Conservation (phyloP, 2,113 vertebrate genomes). For the Cyphomyrus discorhynchus region DNA sequence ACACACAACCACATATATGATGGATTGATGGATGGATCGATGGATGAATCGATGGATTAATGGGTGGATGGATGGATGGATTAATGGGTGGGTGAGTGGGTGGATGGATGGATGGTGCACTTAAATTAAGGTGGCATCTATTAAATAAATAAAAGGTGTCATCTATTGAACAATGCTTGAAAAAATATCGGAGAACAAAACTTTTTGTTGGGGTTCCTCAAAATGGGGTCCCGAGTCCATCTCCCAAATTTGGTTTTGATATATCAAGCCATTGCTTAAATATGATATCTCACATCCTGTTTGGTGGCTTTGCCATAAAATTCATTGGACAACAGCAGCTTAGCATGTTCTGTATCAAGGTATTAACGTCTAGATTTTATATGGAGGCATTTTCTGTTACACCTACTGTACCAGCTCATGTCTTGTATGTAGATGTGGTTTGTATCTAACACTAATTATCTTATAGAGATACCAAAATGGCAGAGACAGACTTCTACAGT, state of each 20-base stretch:
- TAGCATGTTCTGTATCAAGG: neutral
- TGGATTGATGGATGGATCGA: neutral
- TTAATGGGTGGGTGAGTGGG: neutral
- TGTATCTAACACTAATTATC: no score
- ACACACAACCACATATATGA: neutral
- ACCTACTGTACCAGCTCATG: no score
- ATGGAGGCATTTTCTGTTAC: neutral
- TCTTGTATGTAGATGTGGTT: no score
- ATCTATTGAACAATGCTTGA: neutral
- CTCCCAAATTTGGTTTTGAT: neutral
- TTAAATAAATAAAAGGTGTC: neutral
- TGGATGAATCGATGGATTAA: no score
- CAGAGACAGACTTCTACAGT: no score
- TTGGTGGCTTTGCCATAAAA: neutral
- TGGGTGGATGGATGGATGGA: neutral
- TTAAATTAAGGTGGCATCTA: neutral
- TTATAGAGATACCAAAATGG: no score
- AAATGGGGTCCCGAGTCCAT: neutral
- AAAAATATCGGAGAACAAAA: neutral
- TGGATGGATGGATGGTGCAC: no score
- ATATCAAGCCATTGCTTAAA: neutral
- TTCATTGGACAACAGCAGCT: neutral
- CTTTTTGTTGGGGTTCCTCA: neutral
- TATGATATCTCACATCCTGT: neutral
- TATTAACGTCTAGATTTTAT: neutral